Conservation (phyloP, 2,797 vertebrate species). For the Manis pentadactyla region DNA sequence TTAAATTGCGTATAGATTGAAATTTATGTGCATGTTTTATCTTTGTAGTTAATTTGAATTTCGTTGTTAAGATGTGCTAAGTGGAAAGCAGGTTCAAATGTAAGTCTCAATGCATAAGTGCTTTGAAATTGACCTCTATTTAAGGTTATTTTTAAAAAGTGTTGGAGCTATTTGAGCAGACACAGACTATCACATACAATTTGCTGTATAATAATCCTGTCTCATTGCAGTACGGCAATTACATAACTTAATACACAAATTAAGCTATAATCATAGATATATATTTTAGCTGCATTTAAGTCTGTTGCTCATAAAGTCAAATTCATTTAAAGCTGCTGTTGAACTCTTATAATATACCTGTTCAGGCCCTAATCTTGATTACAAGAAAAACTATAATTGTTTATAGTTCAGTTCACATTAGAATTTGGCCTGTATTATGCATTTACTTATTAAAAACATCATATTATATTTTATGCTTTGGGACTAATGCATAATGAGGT, state of each 20-base stretch:
- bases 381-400: background rate
- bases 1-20: background rate
- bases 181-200: conserved; percentile 53
- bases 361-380: background rate
- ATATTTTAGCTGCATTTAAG: conserved; percentile 38
- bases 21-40: background rate
- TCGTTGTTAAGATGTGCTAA: background rate
- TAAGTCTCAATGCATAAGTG: background rate
- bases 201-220: conserved; percentile 46
- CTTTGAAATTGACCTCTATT: conserved; percentile 46
- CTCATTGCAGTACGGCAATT: conserved; percentile 40
- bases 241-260: conserved; percentile 57
- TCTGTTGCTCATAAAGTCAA: conserved; percentile 33
- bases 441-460: background rate
- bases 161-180: conserved; percentile 35
- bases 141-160: background rate
- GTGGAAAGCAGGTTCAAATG: background rate
- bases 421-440: background rate
- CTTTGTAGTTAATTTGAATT: background rate
- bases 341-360: background rate
- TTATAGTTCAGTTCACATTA: background rate
- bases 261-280: conserved; percentile 36
- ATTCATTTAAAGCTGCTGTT: background rate
- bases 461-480: background rate
- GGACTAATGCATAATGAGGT: background rate